A percentile compares a stretch with the other conserved stretches of the same genome.
Evolutionary conservation across 2,888 invertebrate genomes (phyloP).

Genomic region (Eledone cirrhosa): DNA sequence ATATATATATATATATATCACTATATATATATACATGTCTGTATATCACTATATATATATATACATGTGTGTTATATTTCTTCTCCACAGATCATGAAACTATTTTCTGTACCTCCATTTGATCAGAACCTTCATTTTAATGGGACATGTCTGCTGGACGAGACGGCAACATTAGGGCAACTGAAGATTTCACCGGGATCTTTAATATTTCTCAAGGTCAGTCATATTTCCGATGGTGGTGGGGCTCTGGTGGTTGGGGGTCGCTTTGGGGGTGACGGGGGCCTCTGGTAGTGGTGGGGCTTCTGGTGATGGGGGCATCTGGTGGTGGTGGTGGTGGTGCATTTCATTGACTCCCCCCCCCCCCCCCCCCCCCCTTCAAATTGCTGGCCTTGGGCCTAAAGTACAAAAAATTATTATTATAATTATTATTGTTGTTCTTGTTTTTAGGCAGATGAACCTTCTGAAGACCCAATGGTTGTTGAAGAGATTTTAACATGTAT

Average conservation of each 20-base stretch:
- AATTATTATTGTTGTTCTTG: conserved; percentile 28
- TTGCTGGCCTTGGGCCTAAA: too few species aligned
- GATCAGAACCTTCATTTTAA: conserved; percentile 66
- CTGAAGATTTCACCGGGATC: conserved; percentile 59
- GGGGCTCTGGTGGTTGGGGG: too few species aligned
- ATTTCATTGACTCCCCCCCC: too few species aligned
- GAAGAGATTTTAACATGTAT: conserved; percentile 53
- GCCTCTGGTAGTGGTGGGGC: too few species aligned
- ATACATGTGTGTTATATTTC: not conserved
- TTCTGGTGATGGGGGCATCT: too few species aligned
- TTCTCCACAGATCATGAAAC: conserved; percentile 63
- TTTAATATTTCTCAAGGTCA: conserved; percentile 58
- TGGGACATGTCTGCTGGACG: conserved; percentile 55
- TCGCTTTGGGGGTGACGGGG: too few species aligned
- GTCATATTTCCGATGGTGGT: not conserved
- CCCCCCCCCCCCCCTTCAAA: not conserved
- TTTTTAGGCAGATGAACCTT: conserved; percentile 62
- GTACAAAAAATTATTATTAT: not conserved
- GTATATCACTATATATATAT: too few species aligned
- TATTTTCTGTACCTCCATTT: conserved; percentile 67
- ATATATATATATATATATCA: too few species aligned
- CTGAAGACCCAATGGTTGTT: conserved; percentile 56
- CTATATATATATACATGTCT: too few species aligned
- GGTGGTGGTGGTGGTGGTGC: too few species aligned
- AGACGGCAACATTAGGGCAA: conserved; percentile 57